phyloP scores from a whole-genome alignment of 2,113 vertebrate species.

The Chloroceryle aenea region DNA sequence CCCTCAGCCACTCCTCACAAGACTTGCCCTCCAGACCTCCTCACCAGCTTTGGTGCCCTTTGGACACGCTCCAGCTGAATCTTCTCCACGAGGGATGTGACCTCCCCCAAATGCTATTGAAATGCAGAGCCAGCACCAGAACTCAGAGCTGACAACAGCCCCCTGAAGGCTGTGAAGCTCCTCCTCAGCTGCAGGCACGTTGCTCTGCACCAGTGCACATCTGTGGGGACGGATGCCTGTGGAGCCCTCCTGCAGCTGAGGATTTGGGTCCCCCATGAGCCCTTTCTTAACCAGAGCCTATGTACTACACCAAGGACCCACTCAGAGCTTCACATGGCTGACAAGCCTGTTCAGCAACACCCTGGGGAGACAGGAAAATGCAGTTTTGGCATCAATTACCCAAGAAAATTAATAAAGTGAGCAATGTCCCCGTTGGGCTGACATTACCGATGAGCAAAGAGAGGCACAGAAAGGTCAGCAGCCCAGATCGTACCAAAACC shows the following conservation, averaged over 20 bases:
- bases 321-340: neutral
- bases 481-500: neutral
- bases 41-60: too few species aligned
- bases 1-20: too few species aligned
- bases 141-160: neutral
- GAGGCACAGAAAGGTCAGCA: neutral
- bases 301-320: rapidly evolving
- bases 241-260: neutral
- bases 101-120: neutral
- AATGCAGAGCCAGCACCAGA: neutral
- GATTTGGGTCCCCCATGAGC: rapidly evolving
- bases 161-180: neutral
- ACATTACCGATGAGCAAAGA: neutral
- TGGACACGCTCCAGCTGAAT: too few species aligned
- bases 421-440: neutral
- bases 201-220: neutral
- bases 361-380: neutral
- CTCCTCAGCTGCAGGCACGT: neutral
- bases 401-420: neutral
- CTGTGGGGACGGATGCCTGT: rapidly evolving
- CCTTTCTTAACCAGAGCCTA: neutral
- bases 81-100: neutral
- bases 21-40: too few species aligned
- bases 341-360: neutral
- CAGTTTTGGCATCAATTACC: neutral